Conservation (phyloP, 2,888 invertebrate genomes). For the Orthonevra nobilis region DNA sequence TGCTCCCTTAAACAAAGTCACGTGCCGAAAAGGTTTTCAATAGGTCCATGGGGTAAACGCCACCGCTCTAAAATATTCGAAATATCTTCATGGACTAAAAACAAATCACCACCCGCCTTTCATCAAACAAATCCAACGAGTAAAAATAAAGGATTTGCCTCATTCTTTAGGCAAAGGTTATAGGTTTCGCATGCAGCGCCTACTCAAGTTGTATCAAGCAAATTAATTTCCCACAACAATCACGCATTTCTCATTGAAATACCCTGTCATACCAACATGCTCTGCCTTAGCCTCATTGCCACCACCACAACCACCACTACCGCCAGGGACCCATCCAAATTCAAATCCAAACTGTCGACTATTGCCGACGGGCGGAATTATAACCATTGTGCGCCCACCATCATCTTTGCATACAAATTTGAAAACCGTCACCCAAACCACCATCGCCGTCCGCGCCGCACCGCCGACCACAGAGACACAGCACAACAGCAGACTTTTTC, state of each 20-base stretch:
- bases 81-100: no score
- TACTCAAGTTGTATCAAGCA: conserved; percentile 41
- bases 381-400: conserved; percentile 57
- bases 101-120: no score
- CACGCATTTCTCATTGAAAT: conserved; percentile 60
- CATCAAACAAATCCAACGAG: no score
- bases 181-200: conserved; percentile 51
- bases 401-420: conserved; percentile 62
- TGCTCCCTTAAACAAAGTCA: no score
- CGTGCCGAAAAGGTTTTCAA: no score
- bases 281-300: conserved; percentile 13
- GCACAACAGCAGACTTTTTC: background rate
- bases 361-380: conserved; percentile 45
- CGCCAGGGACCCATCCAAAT: conserved; percentile 22
- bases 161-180: no score
- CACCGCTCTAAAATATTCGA: no score
- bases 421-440: conserved; percentile 37
- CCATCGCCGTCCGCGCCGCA: no score
- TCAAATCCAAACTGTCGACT: no score
- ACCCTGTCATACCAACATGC: conserved; percentile 51
- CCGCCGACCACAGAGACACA: conserved; percentile 13
- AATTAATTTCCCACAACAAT: conserved; percentile 66
- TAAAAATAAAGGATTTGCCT: no score
- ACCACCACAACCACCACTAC: conserved; percentile 31
- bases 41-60: no score